Conservation (phyloP, 1,140 invertebrate species). For the Aphaenogaster floridana region DNA sequence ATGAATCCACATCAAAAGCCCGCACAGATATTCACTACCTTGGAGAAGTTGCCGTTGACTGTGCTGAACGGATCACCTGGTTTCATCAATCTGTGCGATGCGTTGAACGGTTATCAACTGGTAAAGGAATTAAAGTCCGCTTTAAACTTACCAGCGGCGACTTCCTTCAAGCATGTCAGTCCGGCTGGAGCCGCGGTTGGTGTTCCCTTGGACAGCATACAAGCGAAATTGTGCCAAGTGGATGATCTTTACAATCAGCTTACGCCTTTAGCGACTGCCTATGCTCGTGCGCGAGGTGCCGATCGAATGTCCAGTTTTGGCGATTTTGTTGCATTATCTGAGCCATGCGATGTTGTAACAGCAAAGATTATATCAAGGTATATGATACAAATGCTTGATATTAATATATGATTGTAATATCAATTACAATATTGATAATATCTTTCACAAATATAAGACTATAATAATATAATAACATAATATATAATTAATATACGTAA, state of each 20-base stretch:
- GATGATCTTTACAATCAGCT: conserved; percentile 93
- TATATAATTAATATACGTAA: background rate
- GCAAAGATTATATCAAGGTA: conserved; percentile 91
- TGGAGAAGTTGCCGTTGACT: conserved; percentile 93
- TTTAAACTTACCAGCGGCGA: conserved; percentile 95
- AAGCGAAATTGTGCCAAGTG: conserved; percentile 97
- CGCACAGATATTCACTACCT: conserved; percentile 96
- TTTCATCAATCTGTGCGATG: conserved; percentile 99
- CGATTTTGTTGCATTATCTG: conserved; percentile 98
- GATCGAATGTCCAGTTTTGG: conserved; percentile 99
- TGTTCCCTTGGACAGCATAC: conserved; percentile 90
- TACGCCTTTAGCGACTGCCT: conserved; percentile 96
- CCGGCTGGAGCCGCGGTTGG: conserved; percentile 98
- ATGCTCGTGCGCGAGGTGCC: conserved; percentile 97
- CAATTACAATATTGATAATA: conserved; percentile 1
- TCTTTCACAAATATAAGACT: background rate
- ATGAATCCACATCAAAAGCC: conserved; percentile 99
- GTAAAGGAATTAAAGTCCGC: conserved; percentile 95
- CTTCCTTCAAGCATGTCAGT: conserved; percentile 99
- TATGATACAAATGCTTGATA: background rate
- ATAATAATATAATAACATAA: background rate
- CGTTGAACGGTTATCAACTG: conserved; percentile 98
- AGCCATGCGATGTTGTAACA: conserved; percentile 95
- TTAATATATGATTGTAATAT: background rate
- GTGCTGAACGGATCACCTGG: conserved; percentile 98